Base-by-base conservation (phyloP, 2,113 vertebrate genomes). In the Eidolon helvum region DNA sequence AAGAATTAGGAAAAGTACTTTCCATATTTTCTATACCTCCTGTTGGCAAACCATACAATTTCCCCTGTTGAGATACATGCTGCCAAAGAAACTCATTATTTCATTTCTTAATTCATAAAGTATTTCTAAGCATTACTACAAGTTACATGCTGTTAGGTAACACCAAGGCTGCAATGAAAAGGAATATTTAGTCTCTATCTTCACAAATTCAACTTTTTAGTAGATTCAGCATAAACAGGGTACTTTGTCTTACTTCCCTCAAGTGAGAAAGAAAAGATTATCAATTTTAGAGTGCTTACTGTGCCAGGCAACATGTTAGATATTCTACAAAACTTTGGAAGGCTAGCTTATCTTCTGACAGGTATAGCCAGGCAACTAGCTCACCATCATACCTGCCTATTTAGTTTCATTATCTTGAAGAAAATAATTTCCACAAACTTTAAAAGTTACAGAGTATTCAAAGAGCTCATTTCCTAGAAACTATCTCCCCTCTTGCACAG, bases 51-150 rank as follows among this genome's bases (percentile, higher is more conserved):
- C 1, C 10, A 55, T 1, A 38, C 43, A 57, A 10, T 35, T 33
- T 22, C 8, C 4, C 22, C 50, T 18, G 30, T 7, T 91, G 53
- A 92, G 74, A 79, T 48, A 40, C 6, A 43, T 38, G 12, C 28
- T 72, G 43, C 48, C 48, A 87, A 71, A 80, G 10, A 93, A 83
- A 86, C 5, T 63, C 72, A 87, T 69, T 69, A 45, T 74, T 91
- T 75, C 11, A 10, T 79, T 90, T 75, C 35, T 94, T 65, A 93
- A 83, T 90, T 72, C 30, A 78, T 77, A 92, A 78, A 77, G 33
- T 89, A 86, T 85, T 75, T 87, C 7, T 92, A 91, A 96, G 66
- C 7, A 61, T 79, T 87, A 26, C 33, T 85, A 50, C n/a, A 53
- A 80, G 35, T 40, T 84, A 80, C 15, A 75, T 35, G 77, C 43